Conservation (phyloP, 2,113 vertebrate genomes). For the Myiozetetes cayanensis region DNA sequence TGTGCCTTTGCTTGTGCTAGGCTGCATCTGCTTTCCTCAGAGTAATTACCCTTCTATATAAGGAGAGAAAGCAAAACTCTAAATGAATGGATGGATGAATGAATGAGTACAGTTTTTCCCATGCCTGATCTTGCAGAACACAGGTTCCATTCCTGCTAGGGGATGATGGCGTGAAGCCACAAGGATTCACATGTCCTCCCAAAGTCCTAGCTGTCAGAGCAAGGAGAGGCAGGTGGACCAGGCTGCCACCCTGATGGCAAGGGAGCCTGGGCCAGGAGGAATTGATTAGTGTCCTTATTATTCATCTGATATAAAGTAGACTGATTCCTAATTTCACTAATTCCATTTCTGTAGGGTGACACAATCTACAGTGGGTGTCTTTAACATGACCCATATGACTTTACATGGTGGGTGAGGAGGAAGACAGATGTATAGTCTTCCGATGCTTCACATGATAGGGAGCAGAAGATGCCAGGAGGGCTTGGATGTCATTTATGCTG, state of each 20-base stretch:
- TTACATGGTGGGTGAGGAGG: not conserved
- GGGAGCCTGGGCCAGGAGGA: not conserved
- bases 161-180: not conserved
- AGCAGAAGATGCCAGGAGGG: not conserved
- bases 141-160: not conserved
- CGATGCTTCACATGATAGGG: not conserved
- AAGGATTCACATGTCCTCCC: not conserved
- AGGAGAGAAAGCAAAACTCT: not conserved
- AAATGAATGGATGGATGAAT: not conserved
- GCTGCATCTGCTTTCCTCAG: not conserved
- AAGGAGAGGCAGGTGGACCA: not conserved
- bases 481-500: not conserved
- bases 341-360: not conserved
- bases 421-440: not conserved
- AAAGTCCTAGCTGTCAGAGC: not conserved
- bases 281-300: fast-evolving
- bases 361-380: not conserved
- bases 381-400: not conserved
- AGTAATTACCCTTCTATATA: not conserved
- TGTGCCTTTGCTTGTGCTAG: not conserved
- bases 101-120: not conserved
- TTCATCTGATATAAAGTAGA: not conserved
- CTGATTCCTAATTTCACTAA: not conserved
- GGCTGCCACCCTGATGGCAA: not conserved
- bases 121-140: not conserved